Evolutionary conservation across 1,140 invertebrate species (phyloP), one percentile per base, ranked within the genome.

Genomic region (Gonatopus flavifemur): DNA sequence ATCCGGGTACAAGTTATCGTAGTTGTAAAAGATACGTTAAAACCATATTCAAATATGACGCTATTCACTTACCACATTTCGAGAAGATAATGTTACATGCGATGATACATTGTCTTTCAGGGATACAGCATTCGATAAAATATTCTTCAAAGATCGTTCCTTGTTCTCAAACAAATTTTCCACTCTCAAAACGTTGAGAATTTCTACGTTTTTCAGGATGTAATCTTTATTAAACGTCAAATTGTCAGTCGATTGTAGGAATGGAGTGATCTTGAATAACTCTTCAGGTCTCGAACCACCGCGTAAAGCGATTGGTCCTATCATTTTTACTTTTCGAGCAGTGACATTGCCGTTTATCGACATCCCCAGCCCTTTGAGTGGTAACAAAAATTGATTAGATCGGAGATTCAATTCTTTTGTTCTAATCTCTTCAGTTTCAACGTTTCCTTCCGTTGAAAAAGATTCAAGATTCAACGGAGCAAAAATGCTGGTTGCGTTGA

Each of bases 201-300:
- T 49, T 5, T 49, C 62, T 0, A 65, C 57, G 21, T 69, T 61
- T 6, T 47, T 43, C 3, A 72, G 22, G 3, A 13, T 31, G 7
- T 55, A 46, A 52, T 64, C 38, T 3, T 45, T 43, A 3, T 18
- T 5, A 3, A 73, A 2, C 37, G 19, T 24, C 42, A 53, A 30
- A 5, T 43, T 21, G 30, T 45, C 10, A 3, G 10, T 3, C 46
- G 52, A 12, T 37, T 30, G 5, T 22, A 42, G 54, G 1, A 64
- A 10, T 9, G 62, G 64, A 6, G 16, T 28, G 15, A 66, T 32
- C 12, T 18, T 39, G 13, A 36, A 42, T 4, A 10, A 1, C 8
- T 38, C 50, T 19, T 42, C 43, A n/a, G 70, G 69, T n/a, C 8
- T 50, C 32, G 67, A 35, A 20, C 28, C 20, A 2, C 61, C 65